Evolutionary conservation across 2,797 vertebrate genomes (phyloP).

Genomic region (Silurus aristotelis): DNA sequence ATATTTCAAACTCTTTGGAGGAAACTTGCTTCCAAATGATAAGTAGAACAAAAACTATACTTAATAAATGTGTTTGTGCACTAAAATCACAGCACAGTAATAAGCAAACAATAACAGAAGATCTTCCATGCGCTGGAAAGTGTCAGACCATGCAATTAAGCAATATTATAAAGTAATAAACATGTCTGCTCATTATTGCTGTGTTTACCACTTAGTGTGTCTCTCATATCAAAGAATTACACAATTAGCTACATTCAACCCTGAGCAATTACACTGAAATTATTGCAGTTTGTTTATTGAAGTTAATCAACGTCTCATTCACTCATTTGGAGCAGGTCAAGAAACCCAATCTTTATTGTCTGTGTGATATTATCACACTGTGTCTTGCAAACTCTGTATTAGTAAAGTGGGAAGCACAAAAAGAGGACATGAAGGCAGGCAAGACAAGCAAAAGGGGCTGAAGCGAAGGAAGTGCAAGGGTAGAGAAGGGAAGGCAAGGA

Average conservation of each 20-base stretch:
- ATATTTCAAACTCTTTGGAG: not conserved
- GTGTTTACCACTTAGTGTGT: constrained; percentile 29
- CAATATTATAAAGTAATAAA: constrained; percentile 22
- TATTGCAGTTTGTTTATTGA: constrained; percentile 35
- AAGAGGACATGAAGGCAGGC: constrained; percentile 30
- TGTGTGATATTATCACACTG: constrained; percentile 27
- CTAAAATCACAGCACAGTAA: not conserved
- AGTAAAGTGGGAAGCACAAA: constrained; percentile 42
- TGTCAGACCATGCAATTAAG: not conserved
- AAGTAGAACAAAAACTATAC: not conserved
- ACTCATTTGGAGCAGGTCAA: not conserved
- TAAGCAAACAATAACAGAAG: not conserved
- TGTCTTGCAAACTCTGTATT: constrained; percentile 43
- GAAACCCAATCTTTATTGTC: constrained; percentile 16
- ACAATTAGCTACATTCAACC: constrained; percentile 38
- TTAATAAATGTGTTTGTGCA: not conserved
- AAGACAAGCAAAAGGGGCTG: not conserved
- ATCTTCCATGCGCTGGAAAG: not conserved
- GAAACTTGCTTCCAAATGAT: not conserved
- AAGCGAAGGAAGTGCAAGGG: not conserved
- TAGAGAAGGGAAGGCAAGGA: not conserved
- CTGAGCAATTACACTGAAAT: constrained; percentile 42
- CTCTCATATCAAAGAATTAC: not conserved
- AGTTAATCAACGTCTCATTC: constrained; percentile 29
- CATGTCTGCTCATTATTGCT: constrained; percentile 19